Percentiles rank a stretch among this genome's conserved stretches.
Conservation (phyloP, 2,797 vertebrate genomes). For the Sebastes matsubarae region DNA sequence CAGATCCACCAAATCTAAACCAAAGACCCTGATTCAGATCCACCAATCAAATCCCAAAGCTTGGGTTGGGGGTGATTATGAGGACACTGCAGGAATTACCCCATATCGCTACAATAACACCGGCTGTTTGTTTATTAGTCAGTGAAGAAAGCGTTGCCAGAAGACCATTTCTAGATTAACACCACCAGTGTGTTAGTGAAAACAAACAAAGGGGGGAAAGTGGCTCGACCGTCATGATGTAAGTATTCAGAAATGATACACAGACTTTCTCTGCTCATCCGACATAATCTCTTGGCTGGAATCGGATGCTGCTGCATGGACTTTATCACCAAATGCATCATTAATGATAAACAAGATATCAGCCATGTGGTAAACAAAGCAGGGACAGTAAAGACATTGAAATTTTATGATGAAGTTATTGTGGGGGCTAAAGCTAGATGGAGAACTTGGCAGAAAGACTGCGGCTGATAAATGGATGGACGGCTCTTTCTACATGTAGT, state of each 20-base stretch:
- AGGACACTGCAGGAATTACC: conserved; percentile 53
- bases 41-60: conserved; percentile 43
- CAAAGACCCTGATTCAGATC: conserved; percentile 48
- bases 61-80: conserved; percentile 47
- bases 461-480: conserved; percentile 27
- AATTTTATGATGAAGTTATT: conserved; percentile 30
- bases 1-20: conserved; percentile 61
- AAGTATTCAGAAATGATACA: conserved; percentile 67
- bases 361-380: conserved; percentile 50
- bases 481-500: conserved; percentile 2
- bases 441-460: conserved; percentile 44
- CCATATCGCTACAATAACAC: conserved; percentile 39
- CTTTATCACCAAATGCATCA: conserved; percentile 53
- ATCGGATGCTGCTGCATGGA: conserved; percentile 41
- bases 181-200: conserved; percentile 65
- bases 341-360: conserved; percentile 58
- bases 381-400: conserved; percentile 28
- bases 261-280: conserved; percentile 52
- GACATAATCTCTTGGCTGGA: conserved; percentile 59
- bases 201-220: conserved; percentile 65
- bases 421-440: conserved; percentile 42
- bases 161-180: conserved; percentile 65
- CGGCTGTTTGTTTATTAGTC: conserved; percentile 50
- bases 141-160: conserved; percentile 37
- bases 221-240: conserved; percentile 52